A percentile compares a stretch with the other conserved stretches of the same genome.
Evolutionary conservation across 2,113 vertebrate genomes (phyloP).

Genomic region (Hyperopisus bebe): DNA sequence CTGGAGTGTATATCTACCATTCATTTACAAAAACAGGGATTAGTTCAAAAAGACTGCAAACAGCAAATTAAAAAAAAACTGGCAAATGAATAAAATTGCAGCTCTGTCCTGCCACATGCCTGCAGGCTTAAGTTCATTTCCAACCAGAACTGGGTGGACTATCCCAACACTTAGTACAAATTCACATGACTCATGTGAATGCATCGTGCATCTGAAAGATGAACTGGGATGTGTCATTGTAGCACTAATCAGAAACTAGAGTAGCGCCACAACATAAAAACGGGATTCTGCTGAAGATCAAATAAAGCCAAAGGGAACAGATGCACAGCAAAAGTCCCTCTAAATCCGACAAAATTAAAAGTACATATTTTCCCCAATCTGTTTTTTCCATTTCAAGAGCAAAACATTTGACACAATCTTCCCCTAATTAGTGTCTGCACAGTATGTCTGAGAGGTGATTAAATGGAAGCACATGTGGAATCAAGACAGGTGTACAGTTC

Average conservation of each 20-base stretch:
- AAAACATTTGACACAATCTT: neutral
- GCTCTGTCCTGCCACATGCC: neutral
- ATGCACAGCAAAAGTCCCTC: neutral
- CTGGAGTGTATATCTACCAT: conserved; percentile 8
- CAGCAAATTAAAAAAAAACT: neutral
- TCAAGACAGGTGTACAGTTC: neutral
- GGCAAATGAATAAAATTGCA: neutral
- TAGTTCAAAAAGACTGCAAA: neutral
- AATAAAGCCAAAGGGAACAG: neutral
- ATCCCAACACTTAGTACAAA: neutral
- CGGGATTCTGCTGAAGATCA: neutral
- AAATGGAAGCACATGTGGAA: neutral
- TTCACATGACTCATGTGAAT: neutral
- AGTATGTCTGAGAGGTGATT: neutral
- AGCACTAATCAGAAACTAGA: neutral
- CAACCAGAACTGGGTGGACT: neutral
- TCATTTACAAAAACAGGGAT: neutral
- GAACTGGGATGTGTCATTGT: neutral
- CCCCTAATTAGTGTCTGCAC: neutral
- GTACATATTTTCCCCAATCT: neutral
- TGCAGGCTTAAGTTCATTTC: neutral
- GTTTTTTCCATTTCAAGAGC: neutral
- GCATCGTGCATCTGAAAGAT: neutral
- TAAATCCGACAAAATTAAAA: neutral
- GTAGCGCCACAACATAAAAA: neutral